A percentile compares a stretch with the other conserved stretches of the same genome.
Evolutionary conservation across 2,888 invertebrate species (phyloP).

Genomic region (Phlogophora meticulosa): DNA sequence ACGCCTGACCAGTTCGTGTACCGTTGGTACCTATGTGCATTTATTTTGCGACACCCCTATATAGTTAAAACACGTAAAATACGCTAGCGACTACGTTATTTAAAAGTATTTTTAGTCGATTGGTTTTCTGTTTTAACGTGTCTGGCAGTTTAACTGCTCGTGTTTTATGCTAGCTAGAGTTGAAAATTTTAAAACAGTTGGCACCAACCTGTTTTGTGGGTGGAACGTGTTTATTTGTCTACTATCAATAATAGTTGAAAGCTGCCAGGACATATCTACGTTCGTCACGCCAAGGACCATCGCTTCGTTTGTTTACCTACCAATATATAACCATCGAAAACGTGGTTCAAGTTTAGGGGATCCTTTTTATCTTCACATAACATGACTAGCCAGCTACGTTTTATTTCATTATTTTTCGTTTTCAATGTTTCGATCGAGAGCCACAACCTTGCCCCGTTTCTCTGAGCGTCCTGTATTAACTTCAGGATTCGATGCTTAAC

Average conservation of each 20-base stretch:
- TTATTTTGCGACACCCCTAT: conserved; percentile 41
- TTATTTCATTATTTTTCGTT: conserved; percentile 2
- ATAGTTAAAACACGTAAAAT: conserved; percentile 33
- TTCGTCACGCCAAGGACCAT: neutral
- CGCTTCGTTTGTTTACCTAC: neutral
- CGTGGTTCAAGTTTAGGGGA: neutral
- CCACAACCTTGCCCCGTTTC: conserved; percentile 32
- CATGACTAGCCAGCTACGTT: no score
- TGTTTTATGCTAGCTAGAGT: conserved; percentile 17
- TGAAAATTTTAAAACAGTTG: conserved; percentile 25
- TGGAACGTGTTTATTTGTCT: conserved; percentile 5
- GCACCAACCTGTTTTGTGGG: neutral
- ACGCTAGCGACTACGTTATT: conserved; percentile 4
- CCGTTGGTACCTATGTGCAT: conserved; percentile 31
- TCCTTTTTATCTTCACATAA: neutral
- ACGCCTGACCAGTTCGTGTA: conserved; percentile 28
- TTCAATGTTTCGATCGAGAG: neutral
- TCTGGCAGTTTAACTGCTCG: neutral
- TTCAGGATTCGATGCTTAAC: neutral
- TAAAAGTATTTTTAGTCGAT: conserved; percentile 30
- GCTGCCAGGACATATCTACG: conserved; percentile 6
- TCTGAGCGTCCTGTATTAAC: conserved; percentile 21
- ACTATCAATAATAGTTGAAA: neutral
- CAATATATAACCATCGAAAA: neutral
- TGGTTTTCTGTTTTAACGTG: conserved; percentile 31